Evolutionary conservation across 2,888 invertebrate species (phyloP).

Genomic region (Idaea biselata): DNA sequence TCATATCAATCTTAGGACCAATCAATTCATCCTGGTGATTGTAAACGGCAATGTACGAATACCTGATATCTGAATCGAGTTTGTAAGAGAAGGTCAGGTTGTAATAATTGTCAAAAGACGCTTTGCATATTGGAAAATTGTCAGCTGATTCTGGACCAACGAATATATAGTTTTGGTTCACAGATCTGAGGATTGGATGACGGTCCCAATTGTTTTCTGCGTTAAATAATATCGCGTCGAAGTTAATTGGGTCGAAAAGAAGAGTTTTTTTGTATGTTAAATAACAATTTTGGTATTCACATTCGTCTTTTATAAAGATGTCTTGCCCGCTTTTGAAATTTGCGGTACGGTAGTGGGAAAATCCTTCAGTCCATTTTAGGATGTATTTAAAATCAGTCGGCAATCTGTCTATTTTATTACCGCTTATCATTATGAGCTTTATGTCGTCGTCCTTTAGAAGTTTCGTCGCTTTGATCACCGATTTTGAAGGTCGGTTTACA

Average conservation of each 20-base stretch:
- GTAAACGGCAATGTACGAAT: slow-evolving; percentile 45
- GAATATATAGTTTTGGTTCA: slow-evolving; percentile 74
- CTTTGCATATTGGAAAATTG: slow-evolving; percentile 49
- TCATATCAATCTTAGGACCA: slow-evolving; percentile 61
- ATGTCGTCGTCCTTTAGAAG: slow-evolving; percentile 38
- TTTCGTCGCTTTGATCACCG: slow-evolving; percentile 34
- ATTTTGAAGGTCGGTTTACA: slow-evolving; percentile 29
- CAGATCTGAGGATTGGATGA: slow-evolving; percentile 45
- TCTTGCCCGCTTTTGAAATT: slow-evolving; percentile 44
- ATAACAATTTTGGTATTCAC: slow-evolving; percentile 67
- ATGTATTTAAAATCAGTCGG: slow-evolving; percentile 57
- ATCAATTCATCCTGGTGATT: slow-evolving; percentile 46
- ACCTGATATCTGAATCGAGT: slow-evolving; percentile 57
- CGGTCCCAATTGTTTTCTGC: slow-evolving; percentile 57
- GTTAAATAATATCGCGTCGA: slow-evolving; percentile 78
- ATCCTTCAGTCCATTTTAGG: slow-evolving; percentile 49
- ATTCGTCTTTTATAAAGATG: slow-evolving; percentile 49
- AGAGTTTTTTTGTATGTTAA: slow-evolving; percentile 53
- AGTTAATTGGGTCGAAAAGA: slow-evolving; percentile 52
- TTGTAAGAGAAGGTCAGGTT: slow-evolving; percentile 65
- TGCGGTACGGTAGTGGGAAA: slow-evolving; percentile 35
- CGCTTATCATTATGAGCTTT: slow-evolving; percentile 26
- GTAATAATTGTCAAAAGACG: slow-evolving; percentile 48
- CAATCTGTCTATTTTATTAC: slow-evolving; percentile 40
- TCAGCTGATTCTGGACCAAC: slow-evolving; percentile 53